Percentiles rank a stretch among this genome's conserved stretches.
phyloP scores from a whole-genome alignment of 2,113 vertebrate genomes.

The Acinonyx jubatus region DNA sequence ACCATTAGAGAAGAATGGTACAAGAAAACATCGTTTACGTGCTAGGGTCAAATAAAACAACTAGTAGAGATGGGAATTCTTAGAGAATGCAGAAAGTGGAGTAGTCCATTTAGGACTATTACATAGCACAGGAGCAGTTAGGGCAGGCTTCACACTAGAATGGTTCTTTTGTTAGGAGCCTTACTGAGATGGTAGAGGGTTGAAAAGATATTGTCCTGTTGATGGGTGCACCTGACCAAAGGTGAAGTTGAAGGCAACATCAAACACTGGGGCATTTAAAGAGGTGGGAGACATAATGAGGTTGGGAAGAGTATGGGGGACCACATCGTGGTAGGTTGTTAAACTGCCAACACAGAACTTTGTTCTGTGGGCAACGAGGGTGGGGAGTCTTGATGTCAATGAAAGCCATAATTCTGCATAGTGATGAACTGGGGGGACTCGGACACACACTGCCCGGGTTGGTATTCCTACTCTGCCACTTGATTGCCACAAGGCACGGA shows the following conservation, averaged over 20 bases:
- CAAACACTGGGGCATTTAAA: not conserved
- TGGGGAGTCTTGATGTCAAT: too few species aligned
- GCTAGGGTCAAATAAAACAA: not conserved
- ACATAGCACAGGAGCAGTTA: fast-evolving
- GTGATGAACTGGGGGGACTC: fast-evolving
- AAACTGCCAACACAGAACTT: not conserved
- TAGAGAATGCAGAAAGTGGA: not conserved
- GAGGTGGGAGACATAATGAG: not conserved
- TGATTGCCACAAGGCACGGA: not conserved
- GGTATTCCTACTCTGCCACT: too few species aligned
- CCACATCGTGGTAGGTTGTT: not conserved
- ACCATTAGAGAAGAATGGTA: not conserved
- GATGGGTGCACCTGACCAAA: too few species aligned
- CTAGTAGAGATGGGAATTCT: not conserved
- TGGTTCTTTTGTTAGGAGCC: not conserved
- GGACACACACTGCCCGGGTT: fast-evolving
- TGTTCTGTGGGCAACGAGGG: fast-evolving
- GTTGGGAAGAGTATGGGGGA: not conserved
- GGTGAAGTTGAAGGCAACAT: not conserved
- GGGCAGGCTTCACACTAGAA: not conserved
- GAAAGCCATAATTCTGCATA: not conserved
- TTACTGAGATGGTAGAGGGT: not conserved
- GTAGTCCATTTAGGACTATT: not conserved
- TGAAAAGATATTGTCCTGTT: not conserved
- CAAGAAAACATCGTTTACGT: not conserved